Conservation (phyloP, 2,888 invertebrate genomes). For the Spodoptera littoralis region DNA sequence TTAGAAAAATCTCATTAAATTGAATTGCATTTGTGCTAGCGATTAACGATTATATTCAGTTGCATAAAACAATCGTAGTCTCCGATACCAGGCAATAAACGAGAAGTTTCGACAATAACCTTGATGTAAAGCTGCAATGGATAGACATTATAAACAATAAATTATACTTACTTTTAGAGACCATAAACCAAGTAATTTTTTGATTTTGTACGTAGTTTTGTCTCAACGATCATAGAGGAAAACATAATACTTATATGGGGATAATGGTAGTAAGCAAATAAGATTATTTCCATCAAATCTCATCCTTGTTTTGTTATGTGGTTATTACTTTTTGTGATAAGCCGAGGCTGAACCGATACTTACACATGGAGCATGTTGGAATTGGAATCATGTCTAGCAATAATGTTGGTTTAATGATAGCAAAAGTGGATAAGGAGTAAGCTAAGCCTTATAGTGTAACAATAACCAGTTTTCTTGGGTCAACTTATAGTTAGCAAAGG, state of each 20-base stretch:
- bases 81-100: constrained; percentile 25
- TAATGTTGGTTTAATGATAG: constrained; percentile 35
- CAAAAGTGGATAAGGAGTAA: constrained; percentile 34
- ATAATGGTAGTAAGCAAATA: constrained; percentile 37
- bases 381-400: constrained; percentile 34
- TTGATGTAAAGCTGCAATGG: constrained; percentile 12
- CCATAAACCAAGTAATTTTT: constrained; percentile 12
- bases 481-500: constrained; percentile 11
- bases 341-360: constrained; percentile 13
- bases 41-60: constrained; percentile 41
- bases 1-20: constrained; percentile 66
- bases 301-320: constrained; percentile 30
- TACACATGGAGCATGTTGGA: constrained; percentile 16
- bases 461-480: constrained; percentile 29
- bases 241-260: constrained; percentile 24
- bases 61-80: constrained; percentile 26
- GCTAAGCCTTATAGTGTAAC: constrained; percentile 19
- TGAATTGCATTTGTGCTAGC: constrained; percentile 52
- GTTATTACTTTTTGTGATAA: constrained; percentile 40
- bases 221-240: constrained; percentile 14
- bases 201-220: constrained; percentile 14
- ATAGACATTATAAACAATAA: constrained; percentile 5
- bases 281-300: constrained; percentile 38
- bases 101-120: constrained; percentile 4
- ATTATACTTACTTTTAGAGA: constrained; percentile 6